Conservation (phyloP, 2,113 vertebrate species). For the Psittacula cyanocephala region DNA sequence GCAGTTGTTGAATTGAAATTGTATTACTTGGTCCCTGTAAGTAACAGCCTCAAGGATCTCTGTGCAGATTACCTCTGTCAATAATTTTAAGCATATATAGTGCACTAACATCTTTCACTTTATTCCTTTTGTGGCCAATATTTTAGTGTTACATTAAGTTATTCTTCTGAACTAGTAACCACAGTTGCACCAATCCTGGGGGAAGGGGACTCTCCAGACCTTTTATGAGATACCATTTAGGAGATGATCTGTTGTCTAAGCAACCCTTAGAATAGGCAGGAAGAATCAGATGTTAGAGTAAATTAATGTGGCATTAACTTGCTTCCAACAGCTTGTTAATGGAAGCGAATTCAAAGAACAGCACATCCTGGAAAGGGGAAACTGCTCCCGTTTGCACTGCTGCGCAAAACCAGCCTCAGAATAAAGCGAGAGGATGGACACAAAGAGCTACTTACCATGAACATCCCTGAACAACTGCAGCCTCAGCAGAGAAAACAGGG, state of each 20-base stretch:
- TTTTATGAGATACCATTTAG: background rate
- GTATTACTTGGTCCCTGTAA: background rate
- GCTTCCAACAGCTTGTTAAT: constrained; percentile 12
- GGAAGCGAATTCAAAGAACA: background rate
- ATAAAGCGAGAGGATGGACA: background rate
- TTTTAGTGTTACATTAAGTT: background rate
- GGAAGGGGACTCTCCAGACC: background rate
- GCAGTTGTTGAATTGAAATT: background rate
- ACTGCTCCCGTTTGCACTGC: background rate
- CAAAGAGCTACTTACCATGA: background rate
- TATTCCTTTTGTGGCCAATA: background rate
- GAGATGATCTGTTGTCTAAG: background rate
- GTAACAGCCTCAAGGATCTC: background rate
- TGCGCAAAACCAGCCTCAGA: background rate
- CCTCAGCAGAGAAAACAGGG: background rate
- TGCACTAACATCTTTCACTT: background rate
- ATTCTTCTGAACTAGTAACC: background rate
- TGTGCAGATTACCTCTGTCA: background rate
- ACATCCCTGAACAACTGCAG: background rate
- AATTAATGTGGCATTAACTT: constrained; percentile 5
- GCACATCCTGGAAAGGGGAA: background rate
- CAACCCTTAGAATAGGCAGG: background rate
- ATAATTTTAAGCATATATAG: background rate
- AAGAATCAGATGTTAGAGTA: constrained; percentile 2
- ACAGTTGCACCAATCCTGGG: background rate